Evolutionary conservation across 2,797 vertebrate genomes (phyloP).

Genomic region (Aratinga solstitialis): DNA sequence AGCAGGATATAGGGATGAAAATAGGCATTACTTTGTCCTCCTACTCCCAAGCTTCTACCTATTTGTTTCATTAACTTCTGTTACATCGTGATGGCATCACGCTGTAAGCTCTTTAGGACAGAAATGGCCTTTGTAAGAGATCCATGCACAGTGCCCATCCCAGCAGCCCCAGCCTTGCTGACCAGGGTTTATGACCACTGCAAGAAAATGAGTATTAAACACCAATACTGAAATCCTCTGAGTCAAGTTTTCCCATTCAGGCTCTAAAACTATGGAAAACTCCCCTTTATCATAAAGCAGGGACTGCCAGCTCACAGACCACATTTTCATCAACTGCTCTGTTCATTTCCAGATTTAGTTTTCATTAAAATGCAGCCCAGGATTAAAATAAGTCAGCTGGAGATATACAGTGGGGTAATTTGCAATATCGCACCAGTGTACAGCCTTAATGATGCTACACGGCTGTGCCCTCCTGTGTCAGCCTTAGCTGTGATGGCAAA

Average conservation of each 20-base stretch:
- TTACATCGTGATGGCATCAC: not conserved
- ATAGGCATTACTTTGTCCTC: not conserved
- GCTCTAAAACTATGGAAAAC: not conserved
- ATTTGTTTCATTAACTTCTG: not conserved
- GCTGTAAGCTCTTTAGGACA: not conserved
- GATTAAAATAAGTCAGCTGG: not conserved
- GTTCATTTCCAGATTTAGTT: not conserved
- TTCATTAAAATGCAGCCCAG: not conserved
- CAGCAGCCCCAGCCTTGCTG: fast-evolving
- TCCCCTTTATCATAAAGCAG: not conserved
- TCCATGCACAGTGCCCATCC: not conserved
- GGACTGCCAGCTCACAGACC: not conserved
- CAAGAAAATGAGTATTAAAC: not conserved
- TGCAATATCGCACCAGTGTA: not conserved
- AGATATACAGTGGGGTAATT: not conserved
- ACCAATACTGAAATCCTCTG: not conserved
- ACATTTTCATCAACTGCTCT: not conserved
- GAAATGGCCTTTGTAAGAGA: not conserved
- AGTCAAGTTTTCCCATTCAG: not conserved
- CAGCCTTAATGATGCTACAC: not conserved
- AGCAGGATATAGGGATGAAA: not conserved
- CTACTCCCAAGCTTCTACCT: not conserved
- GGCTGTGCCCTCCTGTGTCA: not conserved
- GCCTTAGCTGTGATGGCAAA: not conserved
- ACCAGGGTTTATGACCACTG: not conserved